A percentile compares a stretch with the other conserved stretches of the same genome.
phyloP scores from a whole-genome alignment of 2,888 invertebrate species.

The Mythimna loreyi region DNA sequence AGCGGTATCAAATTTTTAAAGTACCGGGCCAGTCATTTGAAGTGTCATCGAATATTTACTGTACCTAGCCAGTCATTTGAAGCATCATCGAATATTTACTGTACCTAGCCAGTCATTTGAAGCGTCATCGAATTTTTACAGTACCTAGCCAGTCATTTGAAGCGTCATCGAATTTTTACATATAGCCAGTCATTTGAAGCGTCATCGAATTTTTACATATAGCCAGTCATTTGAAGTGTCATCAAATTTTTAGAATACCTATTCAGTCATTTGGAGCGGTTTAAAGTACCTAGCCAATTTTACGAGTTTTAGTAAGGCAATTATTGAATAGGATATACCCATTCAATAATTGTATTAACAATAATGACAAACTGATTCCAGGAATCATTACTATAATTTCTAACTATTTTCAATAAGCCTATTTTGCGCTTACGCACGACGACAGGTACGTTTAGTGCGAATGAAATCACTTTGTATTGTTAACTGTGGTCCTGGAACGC shows the following conservation, averaged over 20 bases:
- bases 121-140: constrained; percentile 1
- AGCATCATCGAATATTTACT: constrained; percentile 1
- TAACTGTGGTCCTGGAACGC: not conserved
- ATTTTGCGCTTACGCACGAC: not conserved
- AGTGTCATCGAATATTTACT: constrained; percentile 1
- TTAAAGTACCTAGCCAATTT: no score
- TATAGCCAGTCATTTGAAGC: not conserved
- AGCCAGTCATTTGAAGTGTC: not conserved
- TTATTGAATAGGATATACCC: not conserved
- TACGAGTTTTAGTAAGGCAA: constrained; percentile 1
- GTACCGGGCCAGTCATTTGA: not conserved
- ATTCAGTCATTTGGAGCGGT: no score
- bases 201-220: no score
- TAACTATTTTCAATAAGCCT: not conserved
- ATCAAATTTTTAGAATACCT: no score
- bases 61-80: not conserved
- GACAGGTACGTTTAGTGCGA: not conserved
- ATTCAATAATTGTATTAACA: no score
- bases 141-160: not conserved
- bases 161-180: no score
- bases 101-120: not conserved
- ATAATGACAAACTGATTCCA: not conserved
- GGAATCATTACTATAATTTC: not conserved
- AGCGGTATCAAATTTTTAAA: constrained; percentile 2
- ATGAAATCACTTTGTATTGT: not conserved